phyloP scores from a whole-genome alignment of 2,797 vertebrate species.

The Xiphophorus birchmanni region DNA sequence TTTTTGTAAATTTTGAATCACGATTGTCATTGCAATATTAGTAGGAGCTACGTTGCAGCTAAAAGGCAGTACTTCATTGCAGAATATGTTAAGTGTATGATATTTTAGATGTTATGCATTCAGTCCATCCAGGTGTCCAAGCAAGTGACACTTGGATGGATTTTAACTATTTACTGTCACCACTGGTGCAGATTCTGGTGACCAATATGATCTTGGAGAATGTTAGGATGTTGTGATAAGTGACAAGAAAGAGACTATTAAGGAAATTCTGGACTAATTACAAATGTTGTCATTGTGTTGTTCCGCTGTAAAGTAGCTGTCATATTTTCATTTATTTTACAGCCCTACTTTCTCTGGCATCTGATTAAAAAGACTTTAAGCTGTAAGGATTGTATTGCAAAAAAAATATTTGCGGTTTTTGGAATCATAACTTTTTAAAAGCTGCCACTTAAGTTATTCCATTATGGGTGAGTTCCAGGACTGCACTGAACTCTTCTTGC shows the following conservation, averaged over 20 bases:
- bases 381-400: not conserved
- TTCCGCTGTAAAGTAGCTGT: not conserved
- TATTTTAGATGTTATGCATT: not conserved
- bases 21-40: not conserved
- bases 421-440: not conserved
- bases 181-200: not conserved
- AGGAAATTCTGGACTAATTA: not conserved
- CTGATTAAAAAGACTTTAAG: not conserved
- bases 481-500: slow-evolving; percentile 28
- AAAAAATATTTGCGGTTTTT: not conserved
- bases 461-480: slow-evolving; percentile 15
- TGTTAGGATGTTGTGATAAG: not conserved
- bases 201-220: not conserved
- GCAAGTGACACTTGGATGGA: not conserved
- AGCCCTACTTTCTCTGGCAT: not conserved
- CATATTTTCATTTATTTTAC: not conserved
- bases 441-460: slow-evolving; percentile 25
- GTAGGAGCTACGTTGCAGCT: not conserved
- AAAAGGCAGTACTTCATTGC: not conserved
- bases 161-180: not conserved
- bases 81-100: not conserved
- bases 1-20: not conserved
- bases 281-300: not conserved
- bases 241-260: not conserved
- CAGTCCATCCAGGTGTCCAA: not conserved